Conservation (phyloP, 2,888 invertebrate genomes). For the Vesta saturnalis region DNA sequence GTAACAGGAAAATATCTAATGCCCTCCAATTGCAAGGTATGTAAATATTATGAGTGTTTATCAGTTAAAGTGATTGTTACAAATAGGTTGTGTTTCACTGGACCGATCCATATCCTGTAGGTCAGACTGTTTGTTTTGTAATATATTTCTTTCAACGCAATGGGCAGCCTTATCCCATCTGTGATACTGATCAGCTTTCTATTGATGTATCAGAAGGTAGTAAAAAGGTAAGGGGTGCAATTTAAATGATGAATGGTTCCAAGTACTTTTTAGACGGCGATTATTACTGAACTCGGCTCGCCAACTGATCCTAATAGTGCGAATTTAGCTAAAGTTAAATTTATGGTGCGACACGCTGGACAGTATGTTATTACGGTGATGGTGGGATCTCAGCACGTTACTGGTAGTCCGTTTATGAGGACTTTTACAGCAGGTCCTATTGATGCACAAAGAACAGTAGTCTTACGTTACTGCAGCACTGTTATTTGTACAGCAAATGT, state of each 20-base stretch:
- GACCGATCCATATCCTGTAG: constrained; percentile 89
- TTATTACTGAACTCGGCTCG: constrained; percentile 88
- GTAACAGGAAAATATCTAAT: constrained; percentile 92
- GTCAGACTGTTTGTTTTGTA: constrained; percentile 91
- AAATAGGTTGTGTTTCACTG: constrained; percentile 84
- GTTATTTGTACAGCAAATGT: constrained; percentile 84
- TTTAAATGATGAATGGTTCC: background rate
- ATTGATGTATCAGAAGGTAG: constrained; percentile 89
- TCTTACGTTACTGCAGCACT: constrained; percentile 84
- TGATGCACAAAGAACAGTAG: constrained; percentile 84
- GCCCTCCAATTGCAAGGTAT: constrained; percentile 81
- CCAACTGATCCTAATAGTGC: constrained; percentile 85
- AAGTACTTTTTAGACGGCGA: constrained; percentile 71
- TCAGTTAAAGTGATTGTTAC: constrained; percentile 2
- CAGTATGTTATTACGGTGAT: constrained; percentile 87
- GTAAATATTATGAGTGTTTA: background rate
- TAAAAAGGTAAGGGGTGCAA: constrained; percentile 68
- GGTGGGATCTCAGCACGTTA: constrained; percentile 82
- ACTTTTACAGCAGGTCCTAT: constrained; percentile 86
- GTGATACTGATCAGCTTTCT: constrained; percentile 89
- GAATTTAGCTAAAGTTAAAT: constrained; percentile 88
- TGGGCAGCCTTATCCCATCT: constrained; percentile 93
- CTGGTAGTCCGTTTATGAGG: constrained; percentile 87
- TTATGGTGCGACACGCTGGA: constrained; percentile 91
- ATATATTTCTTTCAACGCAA: constrained; percentile 92